Evolutionary conservation across 2,797 vertebrate genomes (phyloP).

Genomic region (Vultur gryphus): DNA sequence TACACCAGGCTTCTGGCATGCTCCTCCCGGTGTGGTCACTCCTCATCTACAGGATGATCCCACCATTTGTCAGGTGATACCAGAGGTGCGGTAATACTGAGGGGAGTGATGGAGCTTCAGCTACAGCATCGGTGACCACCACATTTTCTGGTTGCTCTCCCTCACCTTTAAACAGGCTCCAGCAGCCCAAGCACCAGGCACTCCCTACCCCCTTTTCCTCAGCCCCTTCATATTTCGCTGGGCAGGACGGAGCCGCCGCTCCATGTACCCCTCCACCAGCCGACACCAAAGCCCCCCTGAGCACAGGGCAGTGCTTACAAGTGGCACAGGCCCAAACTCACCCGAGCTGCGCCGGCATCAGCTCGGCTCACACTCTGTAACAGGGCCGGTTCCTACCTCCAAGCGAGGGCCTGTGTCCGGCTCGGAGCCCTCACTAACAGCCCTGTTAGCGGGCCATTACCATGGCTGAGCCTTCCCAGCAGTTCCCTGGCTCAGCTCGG

Average conservation of each 20-base stretch:
- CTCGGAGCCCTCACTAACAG: too few relatives aligned
- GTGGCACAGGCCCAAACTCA: too few relatives aligned
- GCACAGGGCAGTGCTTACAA: neutral
- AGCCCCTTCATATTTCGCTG: neutral
- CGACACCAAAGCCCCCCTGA: fast-evolving
- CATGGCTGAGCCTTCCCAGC: fast-evolving
- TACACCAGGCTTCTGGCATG: fast-evolving
- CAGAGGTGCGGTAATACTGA: neutral
- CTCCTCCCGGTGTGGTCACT: neutral
- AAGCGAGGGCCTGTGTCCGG: neutral
- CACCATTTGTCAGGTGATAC: neutral
- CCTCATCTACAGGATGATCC: neutral
- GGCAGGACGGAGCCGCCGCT: too few relatives aligned
- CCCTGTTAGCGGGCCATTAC: too few relatives aligned
- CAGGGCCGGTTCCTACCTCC: neutral
- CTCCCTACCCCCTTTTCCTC: neutral
- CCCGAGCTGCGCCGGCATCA: fast-evolving
- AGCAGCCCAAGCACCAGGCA: neutral
- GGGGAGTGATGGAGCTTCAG: neutral
- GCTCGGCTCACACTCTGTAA: fast-evolving
- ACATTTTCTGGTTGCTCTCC: neutral
- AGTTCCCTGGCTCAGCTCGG: too few relatives aligned
- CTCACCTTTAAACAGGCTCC: fast-evolving
- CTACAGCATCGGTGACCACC: fast-evolving
- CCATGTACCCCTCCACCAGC: neutral